phyloP scores from a whole-genome alignment of 2,113 vertebrate genomes.

The Pionites leucogaster region DNA sequence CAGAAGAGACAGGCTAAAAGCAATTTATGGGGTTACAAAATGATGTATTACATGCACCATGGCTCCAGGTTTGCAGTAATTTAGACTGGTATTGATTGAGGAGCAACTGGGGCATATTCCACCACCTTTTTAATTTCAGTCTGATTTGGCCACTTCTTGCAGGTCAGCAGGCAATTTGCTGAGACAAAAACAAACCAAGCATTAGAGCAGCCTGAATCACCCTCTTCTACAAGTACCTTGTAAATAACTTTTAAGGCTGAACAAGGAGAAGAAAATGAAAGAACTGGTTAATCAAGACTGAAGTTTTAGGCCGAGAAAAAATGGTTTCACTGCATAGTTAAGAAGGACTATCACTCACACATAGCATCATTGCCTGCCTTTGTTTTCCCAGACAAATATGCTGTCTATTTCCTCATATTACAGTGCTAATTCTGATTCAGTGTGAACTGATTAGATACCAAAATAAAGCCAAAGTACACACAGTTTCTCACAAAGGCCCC shows the following conservation, averaged over 20 bases:
- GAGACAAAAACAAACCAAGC: slow-evolving; percentile 63
- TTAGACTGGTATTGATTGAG: slow-evolving; percentile 65
- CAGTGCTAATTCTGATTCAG: background rate
- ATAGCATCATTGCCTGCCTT: background rate
- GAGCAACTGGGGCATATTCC: slow-evolving; percentile 58
- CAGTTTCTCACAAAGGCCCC: background rate
- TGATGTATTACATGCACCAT: slow-evolving; percentile 65
- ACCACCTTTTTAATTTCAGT: slow-evolving; percentile 63
- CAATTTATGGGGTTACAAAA: slow-evolving; percentile 63
- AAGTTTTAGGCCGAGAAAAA: slow-evolving; percentile 34
- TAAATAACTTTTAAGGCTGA: slow-evolving; percentile 56
- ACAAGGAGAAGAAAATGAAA: slow-evolving; percentile 54
- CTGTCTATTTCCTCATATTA: background rate
- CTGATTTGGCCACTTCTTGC: slow-evolving; percentile 52
- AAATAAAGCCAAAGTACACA: slow-evolving; percentile 28
- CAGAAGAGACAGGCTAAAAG: slow-evolving; percentile 56
- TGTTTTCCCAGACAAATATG: slow-evolving; percentile 22
- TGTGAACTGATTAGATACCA: background rate
- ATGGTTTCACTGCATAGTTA: background rate
- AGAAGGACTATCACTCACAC: background rate
- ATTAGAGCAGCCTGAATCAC: slow-evolving; percentile 54
- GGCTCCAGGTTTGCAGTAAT: slow-evolving; percentile 63
- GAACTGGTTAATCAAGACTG: slow-evolving; percentile 21
- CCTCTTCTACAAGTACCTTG: slow-evolving; percentile 37
- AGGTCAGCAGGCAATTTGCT: slow-evolving; percentile 57